These are phyloP conservation scores for Patella pellucida DNA, from an alignment of 2,888 invertebrate genomes.

Conservation along the genomic window DNA sequence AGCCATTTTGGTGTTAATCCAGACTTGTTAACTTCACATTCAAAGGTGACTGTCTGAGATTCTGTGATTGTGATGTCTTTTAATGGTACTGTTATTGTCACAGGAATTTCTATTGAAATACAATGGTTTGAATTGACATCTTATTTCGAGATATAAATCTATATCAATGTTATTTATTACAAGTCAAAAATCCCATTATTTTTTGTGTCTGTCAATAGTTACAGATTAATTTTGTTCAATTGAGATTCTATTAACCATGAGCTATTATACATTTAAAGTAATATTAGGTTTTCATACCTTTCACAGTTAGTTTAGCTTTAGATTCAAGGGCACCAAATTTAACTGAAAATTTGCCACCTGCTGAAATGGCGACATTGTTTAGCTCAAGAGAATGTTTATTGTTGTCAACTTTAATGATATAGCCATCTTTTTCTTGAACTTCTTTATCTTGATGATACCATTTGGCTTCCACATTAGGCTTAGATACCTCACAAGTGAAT, in stretches of 20 bases:
- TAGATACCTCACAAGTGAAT: slow-evolving; percentile 52
- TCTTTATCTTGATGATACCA: slow-evolving; percentile 56
- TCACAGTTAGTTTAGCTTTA: slow-evolving; percentile 52
- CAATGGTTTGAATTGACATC: neutral
- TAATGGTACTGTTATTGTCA: slow-evolving; percentile 35
- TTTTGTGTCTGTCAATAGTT: neutral
- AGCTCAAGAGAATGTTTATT: slow-evolving; percentile 49
- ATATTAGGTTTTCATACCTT: slow-evolving; percentile 41
- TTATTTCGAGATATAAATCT: neutral
- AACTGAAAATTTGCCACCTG: slow-evolving; percentile 57
- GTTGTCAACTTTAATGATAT: slow-evolving; percentile 76
- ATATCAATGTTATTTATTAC: slow-evolving; percentile 2
- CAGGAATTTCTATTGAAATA: slow-evolving; percentile 37
- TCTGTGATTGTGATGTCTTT: slow-evolving; percentile 37
- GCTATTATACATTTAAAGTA: too few species aligned
- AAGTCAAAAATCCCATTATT: neutral
- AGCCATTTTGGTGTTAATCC: slow-evolving; percentile 93
- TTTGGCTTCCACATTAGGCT: slow-evolving; percentile 46
- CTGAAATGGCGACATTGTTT: slow-evolving; percentile 47
- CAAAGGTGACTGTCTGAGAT: slow-evolving; percentile 79
- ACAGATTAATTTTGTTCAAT: neutral
- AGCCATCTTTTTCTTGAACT: slow-evolving; percentile 82
- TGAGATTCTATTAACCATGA: too few species aligned
- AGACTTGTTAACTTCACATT: slow-evolving; percentile 92
- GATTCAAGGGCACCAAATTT: slow-evolving; percentile 43